Evolutionary conservation across 2,888 invertebrate genomes (phyloP), one percentile per base, ranked within the genome.

Genomic region (Sialis fuliginosa): DNA sequence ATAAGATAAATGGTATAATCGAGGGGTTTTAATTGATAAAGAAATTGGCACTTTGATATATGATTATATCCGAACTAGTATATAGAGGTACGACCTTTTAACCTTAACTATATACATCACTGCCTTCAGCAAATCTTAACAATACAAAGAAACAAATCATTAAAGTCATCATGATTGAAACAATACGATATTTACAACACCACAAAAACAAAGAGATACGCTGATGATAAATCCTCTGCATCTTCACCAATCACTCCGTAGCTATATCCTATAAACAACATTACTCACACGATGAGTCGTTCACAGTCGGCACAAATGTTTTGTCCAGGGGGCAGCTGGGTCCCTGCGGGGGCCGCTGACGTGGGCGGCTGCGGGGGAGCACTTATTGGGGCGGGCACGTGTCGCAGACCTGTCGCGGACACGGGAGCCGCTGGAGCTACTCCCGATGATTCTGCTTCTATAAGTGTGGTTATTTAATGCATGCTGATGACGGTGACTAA

Each of bases 221-320:
- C 12, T 7, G 37, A 37, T 37, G 37, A 37, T 7, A 10, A 22
- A 22, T 22, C 4, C 22, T 22, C 22, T 22, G 22, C 22, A 22
- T 22, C 22, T 22, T 22, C 22, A 22, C 22, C 22, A 22, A 22
- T 22, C 22, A 22, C 22, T 22, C 22, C 22, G 22, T 22, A 22
- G 2, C 22, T 22, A 22, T 22, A 9, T 39, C 39, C 39, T 22
- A 22, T 22, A 22, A 22, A 22, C 22, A 22, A 22, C 22, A 37
- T 45, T 63, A 85, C 92, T 90, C 85, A 96, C 95, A 91, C 88
- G 71, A 96, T 93, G 62, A 93, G 81, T 62, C 93, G 81, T 68
- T 93, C 93, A 75, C 97, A 97, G 63, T 92, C 92, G 57, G 87
- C 87, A 75, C 97, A 97, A 68, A 91, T 84, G 71, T 90, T 91